Conservation (phyloP, 2,888 invertebrate genomes). For the Limnephilus marmoratus region DNA sequence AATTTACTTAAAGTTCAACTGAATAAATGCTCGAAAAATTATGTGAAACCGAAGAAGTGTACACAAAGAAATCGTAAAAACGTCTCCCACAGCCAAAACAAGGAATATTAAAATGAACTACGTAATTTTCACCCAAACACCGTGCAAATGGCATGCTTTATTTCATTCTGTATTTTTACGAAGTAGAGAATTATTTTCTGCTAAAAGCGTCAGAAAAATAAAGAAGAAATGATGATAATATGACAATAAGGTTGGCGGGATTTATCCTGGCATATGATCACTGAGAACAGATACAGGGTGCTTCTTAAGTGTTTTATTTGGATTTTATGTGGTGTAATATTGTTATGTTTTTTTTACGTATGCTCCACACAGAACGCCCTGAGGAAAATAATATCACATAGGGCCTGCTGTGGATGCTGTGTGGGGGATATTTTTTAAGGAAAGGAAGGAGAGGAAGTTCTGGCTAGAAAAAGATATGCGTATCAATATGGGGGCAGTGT, state of each 20-base stretch:
- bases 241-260: background rate
- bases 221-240: background rate
- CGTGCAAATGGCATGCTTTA: constrained; percentile 34
- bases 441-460: too few species aligned
- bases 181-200: background rate
- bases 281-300: background rate
- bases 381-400: too few species aligned
- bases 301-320: background rate
- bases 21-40: background rate
- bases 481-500: too few species aligned
- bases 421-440: too few species aligned
- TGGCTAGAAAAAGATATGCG: too few species aligned
- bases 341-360: too few species aligned
- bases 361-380: too few species aligned
- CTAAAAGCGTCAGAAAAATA: background rate
- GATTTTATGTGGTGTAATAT: too few species aligned
- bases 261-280: constrained; percentile 24
- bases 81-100: constrained; percentile 30
- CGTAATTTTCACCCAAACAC: constrained; percentile 21
- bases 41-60: background rate
- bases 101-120: constrained; percentile 31
- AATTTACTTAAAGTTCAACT: background rate
- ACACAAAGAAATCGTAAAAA: constrained; percentile 28
- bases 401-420: too few species aligned
- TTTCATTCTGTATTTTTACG: constrained; percentile 11